Conservation (phyloP, 2,113 vertebrate genomes). For the Mesembrinibis cayennensis region DNA sequence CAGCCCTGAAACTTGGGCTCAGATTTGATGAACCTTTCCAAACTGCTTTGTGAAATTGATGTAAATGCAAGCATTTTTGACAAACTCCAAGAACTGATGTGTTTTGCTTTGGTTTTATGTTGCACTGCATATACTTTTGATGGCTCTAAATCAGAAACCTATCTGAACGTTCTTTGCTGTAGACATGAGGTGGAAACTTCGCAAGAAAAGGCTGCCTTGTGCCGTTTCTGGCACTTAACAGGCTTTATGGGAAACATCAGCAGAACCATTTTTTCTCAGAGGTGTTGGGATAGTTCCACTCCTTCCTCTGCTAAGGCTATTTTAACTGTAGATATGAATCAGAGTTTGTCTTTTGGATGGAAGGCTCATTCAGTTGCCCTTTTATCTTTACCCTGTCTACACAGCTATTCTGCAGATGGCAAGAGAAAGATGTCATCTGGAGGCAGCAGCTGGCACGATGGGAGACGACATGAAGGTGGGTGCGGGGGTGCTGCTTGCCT, state of each 20-base stretch:
- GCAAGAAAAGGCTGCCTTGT: not conserved
- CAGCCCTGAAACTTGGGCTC: not conserved
- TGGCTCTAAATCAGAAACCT: not conserved
- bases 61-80: not conserved
- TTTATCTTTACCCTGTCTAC: not conserved
- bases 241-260: not conserved
- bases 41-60: not conserved
- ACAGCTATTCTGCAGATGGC: not conserved
- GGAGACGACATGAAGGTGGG: not conserved
- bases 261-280: not conserved
- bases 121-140: not conserved
- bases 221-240: not conserved
- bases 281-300: not conserved
- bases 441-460: not conserved
- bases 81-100: not conserved
- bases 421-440: not conserved
- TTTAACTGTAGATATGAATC: not conserved
- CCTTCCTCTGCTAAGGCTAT: not conserved
- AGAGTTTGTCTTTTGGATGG: not conserved
- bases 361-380: not conserved
- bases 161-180: not conserved
- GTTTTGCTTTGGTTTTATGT: not conserved
- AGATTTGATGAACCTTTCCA: not conserved
- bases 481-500: slow-evolving; percentile 3
- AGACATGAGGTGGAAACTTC: not conserved